Conservation (phyloP, 2,888 invertebrate species). For the Orchestes rusci region DNA sequence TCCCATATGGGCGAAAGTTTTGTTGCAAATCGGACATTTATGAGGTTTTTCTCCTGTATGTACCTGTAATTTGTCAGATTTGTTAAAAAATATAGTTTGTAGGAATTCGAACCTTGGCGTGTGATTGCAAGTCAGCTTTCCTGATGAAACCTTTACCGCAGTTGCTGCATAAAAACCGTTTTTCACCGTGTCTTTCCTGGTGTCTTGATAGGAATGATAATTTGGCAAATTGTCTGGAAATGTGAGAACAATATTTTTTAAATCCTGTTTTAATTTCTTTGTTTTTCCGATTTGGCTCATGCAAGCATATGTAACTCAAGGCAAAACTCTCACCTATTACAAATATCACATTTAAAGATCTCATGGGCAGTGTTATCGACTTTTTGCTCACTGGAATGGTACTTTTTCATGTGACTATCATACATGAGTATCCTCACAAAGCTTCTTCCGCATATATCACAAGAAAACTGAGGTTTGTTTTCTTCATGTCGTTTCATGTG, state of each 20-base stretch:
- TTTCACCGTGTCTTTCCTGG: constrained; percentile 28
- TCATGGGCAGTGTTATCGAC: constrained; percentile 11
- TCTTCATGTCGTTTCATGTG: constrained; percentile 13
- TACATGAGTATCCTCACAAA: constrained; percentile 22
- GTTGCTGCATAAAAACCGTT: constrained; percentile 28
- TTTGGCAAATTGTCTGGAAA: constrained; percentile 12
- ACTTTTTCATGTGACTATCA: constrained; percentile 24
- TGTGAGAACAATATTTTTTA: no score
- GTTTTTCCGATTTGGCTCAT: no score
- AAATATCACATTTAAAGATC: no score
- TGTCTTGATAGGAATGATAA: constrained; percentile 24
- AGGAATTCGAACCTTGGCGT: constrained; percentile 15
- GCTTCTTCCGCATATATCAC: constrained; percentile 23
- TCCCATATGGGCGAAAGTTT: constrained; percentile 31
- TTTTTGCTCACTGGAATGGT: constrained; percentile 11
- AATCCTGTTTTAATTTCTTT: no score
- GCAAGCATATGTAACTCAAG: no score
- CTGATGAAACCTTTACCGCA: constrained; percentile 30
- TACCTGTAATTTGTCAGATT: constrained; percentile 13
- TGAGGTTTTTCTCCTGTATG: constrained; percentile 36
- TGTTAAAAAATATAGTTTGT: not conserved
- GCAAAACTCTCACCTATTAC: no score
- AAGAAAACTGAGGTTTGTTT: constrained; percentile 10
- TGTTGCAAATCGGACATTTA: constrained; percentile 31
- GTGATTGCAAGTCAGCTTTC: constrained; percentile 29